Evolutionary conservation across 2,888 invertebrate genomes (phyloP).

Genomic region (Tupiocoris notatus): DNA sequence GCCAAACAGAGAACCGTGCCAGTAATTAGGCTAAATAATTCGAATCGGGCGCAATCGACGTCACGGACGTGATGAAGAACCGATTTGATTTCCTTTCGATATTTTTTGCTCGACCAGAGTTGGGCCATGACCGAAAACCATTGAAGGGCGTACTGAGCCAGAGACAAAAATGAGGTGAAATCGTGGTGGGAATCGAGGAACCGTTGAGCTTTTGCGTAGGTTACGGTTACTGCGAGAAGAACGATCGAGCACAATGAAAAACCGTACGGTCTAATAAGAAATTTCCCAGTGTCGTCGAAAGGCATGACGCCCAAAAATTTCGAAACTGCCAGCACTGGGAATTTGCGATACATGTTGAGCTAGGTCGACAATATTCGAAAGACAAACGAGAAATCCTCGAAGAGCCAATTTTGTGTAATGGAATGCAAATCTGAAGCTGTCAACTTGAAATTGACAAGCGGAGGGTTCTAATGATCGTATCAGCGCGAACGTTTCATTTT

Average conservation of each 20-base stretch:
- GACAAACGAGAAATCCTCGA: too few species aligned
- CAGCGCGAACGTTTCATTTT: too few species aligned
- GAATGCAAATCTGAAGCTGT: too few species aligned
- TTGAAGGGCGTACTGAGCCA: conserved; percentile 1
- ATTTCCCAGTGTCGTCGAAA: conserved; percentile 7
- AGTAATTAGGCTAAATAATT: not conserved
- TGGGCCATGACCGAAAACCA: not conserved
- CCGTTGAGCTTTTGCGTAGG: not conserved
- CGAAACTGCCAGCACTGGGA: not conserved
- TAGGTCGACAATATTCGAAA: too few species aligned
- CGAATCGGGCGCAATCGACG: not conserved
- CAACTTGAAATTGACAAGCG: too few species aligned
- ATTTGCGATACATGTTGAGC: too few species aligned
- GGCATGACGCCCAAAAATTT: conserved; percentile 14
- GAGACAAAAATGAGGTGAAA: not conserved
- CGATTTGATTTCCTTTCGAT: not conserved
- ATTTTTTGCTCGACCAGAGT: not conserved
- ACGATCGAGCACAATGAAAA: not conserved
- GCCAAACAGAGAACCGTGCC: not conserved
- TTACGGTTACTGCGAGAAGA: not conserved
- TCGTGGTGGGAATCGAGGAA: not conserved
- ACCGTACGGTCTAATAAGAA: not conserved
- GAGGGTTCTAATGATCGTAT: too few species aligned
- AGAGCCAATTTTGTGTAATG: too few species aligned
- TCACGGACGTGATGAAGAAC: not conserved